A percentile compares a stretch with the other conserved stretches of the same genome.
Conservation (phyloP, 2,888 invertebrate species). For the Brenthis ino region DNA sequence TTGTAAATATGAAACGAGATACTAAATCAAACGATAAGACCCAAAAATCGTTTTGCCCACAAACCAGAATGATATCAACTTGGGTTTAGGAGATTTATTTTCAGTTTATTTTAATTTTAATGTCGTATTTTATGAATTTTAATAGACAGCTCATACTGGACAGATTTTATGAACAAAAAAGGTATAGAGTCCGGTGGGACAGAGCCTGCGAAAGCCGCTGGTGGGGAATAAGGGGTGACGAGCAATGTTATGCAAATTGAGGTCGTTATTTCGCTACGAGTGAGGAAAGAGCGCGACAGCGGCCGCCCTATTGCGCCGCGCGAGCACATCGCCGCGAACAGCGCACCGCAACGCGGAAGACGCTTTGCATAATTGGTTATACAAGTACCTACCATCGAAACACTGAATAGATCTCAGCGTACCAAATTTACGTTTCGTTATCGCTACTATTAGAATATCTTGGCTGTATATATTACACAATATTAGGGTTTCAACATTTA, state of each 20-base stretch:
- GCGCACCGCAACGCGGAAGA: conserved; percentile 72
- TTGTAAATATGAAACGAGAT: conserved; percentile 32
- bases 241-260: conserved; percentile 82
- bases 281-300: conserved; percentile 79
- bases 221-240: conserved; percentile 79
- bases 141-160: conserved; percentile 50
- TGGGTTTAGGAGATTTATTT: conserved; percentile 41
- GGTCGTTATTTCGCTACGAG: conserved; percentile 82
- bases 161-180: conserved; percentile 66
- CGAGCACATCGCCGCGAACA: conserved; percentile 59
- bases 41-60: conserved; percentile 30
- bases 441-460: conserved; percentile 15
- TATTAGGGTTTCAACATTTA: background rate
- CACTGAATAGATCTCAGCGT: conserved; percentile 49
- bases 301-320: conserved; percentile 60
- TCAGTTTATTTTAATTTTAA: conserved; percentile 44
- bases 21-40: conserved; percentile 59
- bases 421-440: conserved; percentile 30
- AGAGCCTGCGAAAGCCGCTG: conserved; percentile 75
- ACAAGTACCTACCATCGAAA: conserved; percentile 65
- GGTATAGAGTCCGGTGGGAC: conserved; percentile 73
- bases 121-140: conserved; percentile 46
- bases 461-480: background rate
- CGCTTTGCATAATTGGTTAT: conserved; percentile 81
- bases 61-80: conserved; percentile 31